phyloP scores from a whole-genome alignment of 2,113 vertebrate species.

The Sander vitreus region DNA sequence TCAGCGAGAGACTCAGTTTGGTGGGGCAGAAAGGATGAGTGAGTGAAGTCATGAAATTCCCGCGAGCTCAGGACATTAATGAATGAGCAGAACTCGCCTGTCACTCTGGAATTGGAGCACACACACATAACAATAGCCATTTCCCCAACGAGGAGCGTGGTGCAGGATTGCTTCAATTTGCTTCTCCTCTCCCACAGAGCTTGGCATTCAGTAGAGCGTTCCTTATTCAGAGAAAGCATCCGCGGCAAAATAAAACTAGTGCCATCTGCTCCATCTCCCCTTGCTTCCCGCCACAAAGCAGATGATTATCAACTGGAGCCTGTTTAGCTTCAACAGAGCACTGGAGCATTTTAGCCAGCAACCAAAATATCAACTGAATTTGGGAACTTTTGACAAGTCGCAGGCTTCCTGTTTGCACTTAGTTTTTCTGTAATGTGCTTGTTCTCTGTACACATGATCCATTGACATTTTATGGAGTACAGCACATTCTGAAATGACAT shows the following conservation, averaged over 20 bases:
- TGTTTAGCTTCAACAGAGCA: conserved; percentile 69
- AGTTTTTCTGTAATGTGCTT: conserved; percentile 46
- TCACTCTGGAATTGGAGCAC: conserved; percentile 70
- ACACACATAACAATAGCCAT: conserved; percentile 65
- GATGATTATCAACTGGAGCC: conserved; percentile 81
- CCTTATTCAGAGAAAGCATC: conserved; percentile 82
- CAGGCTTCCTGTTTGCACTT: conserved; percentile 54
- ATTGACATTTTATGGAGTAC: conserved; percentile 50
- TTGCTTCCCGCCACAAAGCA: conserved; percentile 75
- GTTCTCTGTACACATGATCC: conserved; percentile 50
- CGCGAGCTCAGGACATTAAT: conserved; percentile 69
- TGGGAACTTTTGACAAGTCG: conserved; percentile 67
- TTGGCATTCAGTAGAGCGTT: conserved; percentile 81
- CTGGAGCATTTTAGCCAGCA: conserved; percentile 60
- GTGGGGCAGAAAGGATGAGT: conserved; percentile 17
- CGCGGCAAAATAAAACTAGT: conserved; percentile 75
- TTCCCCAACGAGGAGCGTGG: conserved; percentile 59
- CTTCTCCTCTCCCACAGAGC: conserved; percentile 80
- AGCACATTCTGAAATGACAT: conserved; percentile 53
- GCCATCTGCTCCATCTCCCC: conserved; percentile 82
- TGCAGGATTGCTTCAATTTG: conserved; percentile 80
- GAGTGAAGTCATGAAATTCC: conserved; percentile 75
- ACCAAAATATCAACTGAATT: conserved; percentile 70
- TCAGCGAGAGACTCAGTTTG: conserved; percentile 24
- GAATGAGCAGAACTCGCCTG: conserved; percentile 71